Conservation (phyloP, 2,888 invertebrate genomes). For the Caenorhabditis sulstoni region DNA sequence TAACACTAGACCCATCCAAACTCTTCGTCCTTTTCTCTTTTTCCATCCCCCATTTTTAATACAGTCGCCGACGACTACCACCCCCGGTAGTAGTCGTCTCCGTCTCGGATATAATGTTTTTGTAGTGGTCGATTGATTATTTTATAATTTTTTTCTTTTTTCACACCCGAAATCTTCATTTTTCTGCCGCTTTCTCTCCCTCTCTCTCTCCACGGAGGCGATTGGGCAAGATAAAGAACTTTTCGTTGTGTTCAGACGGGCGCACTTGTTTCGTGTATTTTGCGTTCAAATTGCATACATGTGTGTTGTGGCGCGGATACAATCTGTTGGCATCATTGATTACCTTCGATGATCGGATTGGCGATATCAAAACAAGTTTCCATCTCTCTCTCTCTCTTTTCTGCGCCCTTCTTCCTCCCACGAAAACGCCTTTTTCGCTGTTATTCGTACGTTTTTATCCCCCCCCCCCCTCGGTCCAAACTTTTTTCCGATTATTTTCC, state of each 20-base stretch:
- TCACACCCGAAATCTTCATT: no score
- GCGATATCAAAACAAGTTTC: constrained; percentile 57
- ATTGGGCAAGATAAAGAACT: constrained; percentile 45
- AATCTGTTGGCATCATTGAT: constrained; percentile 56
- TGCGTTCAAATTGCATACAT: no score
- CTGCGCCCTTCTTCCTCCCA: no score
- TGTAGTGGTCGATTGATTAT: constrained; percentile 15
- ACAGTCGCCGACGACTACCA: no score
- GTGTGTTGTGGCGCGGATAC: constrained; percentile 20
- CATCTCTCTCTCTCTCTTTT: neutral
- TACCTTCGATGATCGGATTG: constrained; percentile 54
- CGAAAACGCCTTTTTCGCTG: no score
- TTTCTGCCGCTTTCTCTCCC: no score
- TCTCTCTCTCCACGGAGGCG: no score
- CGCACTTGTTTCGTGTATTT: no score
- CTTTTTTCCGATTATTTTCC: constrained; percentile 3
- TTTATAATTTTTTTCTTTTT: no score
- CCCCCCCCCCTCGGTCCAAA: no score
- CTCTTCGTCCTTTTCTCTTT: constrained; percentile 19
- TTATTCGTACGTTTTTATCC: no score
- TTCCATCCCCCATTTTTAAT: constrained; percentile 5
- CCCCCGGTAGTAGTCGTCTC: no score
- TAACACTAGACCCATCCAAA: constrained; percentile 40
- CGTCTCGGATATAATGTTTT: constrained; percentile 23
- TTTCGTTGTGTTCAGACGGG: constrained; percentile 40